Conservation (phyloP, 35 echinoderm and acorn worm species). For the Apostichopus japonicus region DNA sequence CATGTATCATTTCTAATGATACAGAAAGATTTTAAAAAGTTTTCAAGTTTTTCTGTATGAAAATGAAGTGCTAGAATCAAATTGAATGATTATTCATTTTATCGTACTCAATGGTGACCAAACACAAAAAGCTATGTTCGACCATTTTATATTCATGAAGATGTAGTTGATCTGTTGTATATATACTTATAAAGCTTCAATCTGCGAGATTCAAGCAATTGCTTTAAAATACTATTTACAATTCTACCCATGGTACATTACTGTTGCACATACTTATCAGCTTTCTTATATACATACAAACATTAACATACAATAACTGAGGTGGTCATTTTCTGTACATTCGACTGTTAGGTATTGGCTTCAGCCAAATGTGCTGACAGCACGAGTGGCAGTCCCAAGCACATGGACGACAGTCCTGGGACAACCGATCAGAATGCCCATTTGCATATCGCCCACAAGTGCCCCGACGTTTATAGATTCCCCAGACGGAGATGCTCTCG, state of each 20-base stretch:
- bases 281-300: background rate
- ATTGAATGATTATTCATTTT: background rate
- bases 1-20: background rate
- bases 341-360: background rate
- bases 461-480: background rate
- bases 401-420: conserved; percentile 23
- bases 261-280: background rate
- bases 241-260: background rate
- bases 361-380: conserved; percentile 28
- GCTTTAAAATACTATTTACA: no score
- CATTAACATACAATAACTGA: background rate
- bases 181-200: background rate
- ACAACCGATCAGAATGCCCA: conserved; percentile 29
- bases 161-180: background rate
- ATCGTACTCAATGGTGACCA: background rate
- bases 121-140: no score
- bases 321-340: background rate
- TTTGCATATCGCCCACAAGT: background rate
- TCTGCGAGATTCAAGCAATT: background rate
- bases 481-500: background rate
- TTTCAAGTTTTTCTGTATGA: background rate
- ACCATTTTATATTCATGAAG: background rate
- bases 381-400: background rate
- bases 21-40: background rate
- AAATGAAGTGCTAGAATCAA: background rate